phyloP scores from a whole-genome alignment of 2,797 vertebrate species.

The Enteromius argenteus region DNA sequence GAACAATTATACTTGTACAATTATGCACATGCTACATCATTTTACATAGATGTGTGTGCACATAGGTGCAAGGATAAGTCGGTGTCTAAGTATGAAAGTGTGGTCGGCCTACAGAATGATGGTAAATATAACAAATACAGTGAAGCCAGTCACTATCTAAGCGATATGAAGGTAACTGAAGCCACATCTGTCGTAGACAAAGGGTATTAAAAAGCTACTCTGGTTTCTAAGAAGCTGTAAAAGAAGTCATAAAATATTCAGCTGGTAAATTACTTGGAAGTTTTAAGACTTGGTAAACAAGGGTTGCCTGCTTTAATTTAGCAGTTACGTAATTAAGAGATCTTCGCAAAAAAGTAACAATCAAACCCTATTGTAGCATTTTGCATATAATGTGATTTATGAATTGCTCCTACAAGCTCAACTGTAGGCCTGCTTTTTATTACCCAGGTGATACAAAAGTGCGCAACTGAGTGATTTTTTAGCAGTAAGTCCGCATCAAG shows the following conservation, averaged over 20 bases:
- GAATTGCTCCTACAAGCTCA: conserved; percentile 17
- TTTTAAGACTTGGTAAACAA: conserved; percentile 37
- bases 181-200: conserved; percentile 23
- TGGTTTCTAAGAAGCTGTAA: conserved; percentile 24
- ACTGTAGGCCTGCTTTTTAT: conserved; percentile 1
- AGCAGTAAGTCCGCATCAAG: background rate
- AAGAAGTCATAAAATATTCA: conserved; percentile 47
- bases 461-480: background rate
- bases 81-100: background rate
- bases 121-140: background rate
- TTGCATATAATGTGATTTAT: conserved; percentile 10
- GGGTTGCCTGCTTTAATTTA: conserved; percentile 10
- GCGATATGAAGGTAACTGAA: conserved; percentile 23
- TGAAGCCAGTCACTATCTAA: background rate
- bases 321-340: conserved; percentile 28
- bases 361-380: background rate
- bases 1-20: background rate
- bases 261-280: conserved; percentile 20
- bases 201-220: conserved; percentile 32
- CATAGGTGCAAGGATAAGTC: background rate
- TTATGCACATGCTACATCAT: background rate
- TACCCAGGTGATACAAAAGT: background rate
- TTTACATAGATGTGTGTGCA: background rate
- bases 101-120: background rate
- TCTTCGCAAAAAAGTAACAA: conserved; percentile 23